Percentiles rank a stretch among this genome's conserved stretches.
These are phyloP conservation scores for Falco punctatus DNA, from an alignment of 2,113 vertebrate species.

Conservation along the genomic window DNA sequence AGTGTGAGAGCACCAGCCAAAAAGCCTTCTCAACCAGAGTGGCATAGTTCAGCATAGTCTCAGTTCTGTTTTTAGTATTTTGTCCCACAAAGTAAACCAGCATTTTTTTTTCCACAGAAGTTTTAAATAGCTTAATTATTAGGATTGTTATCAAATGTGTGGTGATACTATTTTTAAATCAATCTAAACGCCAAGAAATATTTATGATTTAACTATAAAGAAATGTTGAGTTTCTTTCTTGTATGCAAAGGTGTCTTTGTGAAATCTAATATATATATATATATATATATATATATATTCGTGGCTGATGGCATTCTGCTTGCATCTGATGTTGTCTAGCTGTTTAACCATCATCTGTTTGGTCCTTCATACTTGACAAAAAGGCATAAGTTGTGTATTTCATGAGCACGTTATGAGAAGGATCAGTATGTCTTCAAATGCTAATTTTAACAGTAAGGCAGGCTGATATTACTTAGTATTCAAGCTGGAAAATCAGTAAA, in stretches of 20 bases:
- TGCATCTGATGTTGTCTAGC: neutral
- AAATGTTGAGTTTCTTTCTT: neutral
- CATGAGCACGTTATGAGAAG: neutral
- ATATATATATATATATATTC: neutral
- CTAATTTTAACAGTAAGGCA: neutral
- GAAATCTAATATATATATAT: neutral
- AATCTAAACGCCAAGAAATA: neutral
- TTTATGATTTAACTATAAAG: neutral
- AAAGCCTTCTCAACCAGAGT: neutral
- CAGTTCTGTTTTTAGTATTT: constrained; percentile 2
- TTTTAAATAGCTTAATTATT: neutral
- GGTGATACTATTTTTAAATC: neutral
- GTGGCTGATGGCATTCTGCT: neutral
- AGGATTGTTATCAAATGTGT: neutral
- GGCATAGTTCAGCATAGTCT: constrained; percentile 2
- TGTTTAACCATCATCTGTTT: neutral
- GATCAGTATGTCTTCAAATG: neutral
- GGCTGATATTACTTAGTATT: neutral
- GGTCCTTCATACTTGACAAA: neutral
- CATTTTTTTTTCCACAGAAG: neutral
- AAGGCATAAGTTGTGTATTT: neutral
- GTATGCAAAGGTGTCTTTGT: neutral
- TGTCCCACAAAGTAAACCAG: neutral
- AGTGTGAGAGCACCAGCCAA: constrained; percentile 2
- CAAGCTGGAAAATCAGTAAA: neutral